These are phyloP conservation scores for Glaucopsyche alexis DNA, from an alignment of 2,888 invertebrate species.

Conservation along the genomic window DNA sequence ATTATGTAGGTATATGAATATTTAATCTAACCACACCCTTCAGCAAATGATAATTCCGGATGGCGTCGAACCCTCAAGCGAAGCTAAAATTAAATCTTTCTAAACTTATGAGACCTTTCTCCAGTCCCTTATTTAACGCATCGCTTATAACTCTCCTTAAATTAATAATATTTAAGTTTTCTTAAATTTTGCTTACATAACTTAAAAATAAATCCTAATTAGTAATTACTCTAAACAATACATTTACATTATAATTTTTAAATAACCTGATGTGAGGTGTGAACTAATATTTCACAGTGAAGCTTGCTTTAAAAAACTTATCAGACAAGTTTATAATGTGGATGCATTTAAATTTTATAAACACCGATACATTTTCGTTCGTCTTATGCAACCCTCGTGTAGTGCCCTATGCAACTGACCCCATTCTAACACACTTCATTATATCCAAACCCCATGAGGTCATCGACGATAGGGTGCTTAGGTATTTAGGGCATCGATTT, in stretches of 20 bases:
- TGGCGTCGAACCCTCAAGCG: background rate
- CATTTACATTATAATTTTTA: background rate
- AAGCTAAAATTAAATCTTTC: constrained; percentile 6
- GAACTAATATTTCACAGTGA: constrained; percentile 7
- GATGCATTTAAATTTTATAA: background rate
- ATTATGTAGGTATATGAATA: no score
- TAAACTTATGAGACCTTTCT: constrained; percentile 7
- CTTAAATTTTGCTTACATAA: background rate
- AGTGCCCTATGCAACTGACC: constrained; percentile 20
- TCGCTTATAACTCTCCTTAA: background rate
- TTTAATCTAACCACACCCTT: background rate
- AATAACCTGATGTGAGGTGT: background rate
- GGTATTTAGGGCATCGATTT: constrained; percentile 31
- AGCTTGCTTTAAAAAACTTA: background rate
- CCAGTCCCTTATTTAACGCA: background rate
- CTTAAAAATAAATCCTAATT: background rate
- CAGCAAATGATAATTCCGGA: background rate
- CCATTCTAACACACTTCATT: constrained; percentile 24
- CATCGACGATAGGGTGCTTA: constrained; percentile 27
- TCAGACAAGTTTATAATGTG: background rate
- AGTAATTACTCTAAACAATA: background rate
- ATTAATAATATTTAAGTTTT: background rate
- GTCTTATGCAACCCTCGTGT: constrained; percentile 22
- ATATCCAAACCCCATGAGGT: constrained; percentile 29
- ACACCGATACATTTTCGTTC: constrained; percentile 12